A percentile compares a stretch with the other conserved stretches of the same genome.
phyloP scores from a whole-genome alignment of 2,888 invertebrate genomes.

The Calliphora vomitoria region DNA sequence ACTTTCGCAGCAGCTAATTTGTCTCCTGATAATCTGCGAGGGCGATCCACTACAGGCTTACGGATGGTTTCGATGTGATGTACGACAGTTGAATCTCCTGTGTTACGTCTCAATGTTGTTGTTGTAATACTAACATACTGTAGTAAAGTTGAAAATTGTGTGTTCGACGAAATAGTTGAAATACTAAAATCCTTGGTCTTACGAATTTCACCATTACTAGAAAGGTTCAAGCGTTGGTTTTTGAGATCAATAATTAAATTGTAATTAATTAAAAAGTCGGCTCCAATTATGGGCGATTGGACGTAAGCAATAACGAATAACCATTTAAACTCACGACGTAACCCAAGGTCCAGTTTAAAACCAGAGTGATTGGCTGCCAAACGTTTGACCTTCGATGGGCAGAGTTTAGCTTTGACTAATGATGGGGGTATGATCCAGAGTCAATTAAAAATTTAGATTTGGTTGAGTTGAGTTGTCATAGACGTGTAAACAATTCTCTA shows the following conservation, averaged over 20 bases:
- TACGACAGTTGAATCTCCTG: background rate
- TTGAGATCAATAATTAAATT: constrained; percentile 69
- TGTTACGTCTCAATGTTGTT: constrained; percentile 27
- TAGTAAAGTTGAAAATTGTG: constrained; percentile 42
- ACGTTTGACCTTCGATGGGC: constrained; percentile 54
- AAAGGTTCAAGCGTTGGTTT: constrained; percentile 35
- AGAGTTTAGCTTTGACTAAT: constrained; percentile 36
- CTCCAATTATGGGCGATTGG: constrained; percentile 68
- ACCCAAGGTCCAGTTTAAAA: constrained; percentile 69
- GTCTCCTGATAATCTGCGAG: constrained; percentile 43
- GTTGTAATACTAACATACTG: constrained; percentile 48
- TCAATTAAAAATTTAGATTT: constrained; percentile 46
- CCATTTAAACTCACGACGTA: constrained; percentile 40
- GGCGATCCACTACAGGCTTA: constrained; percentile 48
- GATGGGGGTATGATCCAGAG: constrained; percentile 60
- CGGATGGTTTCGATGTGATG: constrained; percentile 58
- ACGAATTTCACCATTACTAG: constrained; percentile 26
- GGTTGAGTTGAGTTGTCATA: constrained; percentile 28
- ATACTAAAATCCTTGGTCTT: constrained; percentile 40
- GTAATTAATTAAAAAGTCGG: constrained; percentile 65
- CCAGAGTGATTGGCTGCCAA: constrained; percentile 69
- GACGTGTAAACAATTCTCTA: constrained; percentile 28
- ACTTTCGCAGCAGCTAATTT: constrained; percentile 48
- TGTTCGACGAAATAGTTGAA: constrained; percentile 31
- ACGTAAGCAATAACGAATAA: constrained; percentile 72